Conservation (phyloP, 2,888 invertebrate genomes). For the Cantharis rufa region DNA sequence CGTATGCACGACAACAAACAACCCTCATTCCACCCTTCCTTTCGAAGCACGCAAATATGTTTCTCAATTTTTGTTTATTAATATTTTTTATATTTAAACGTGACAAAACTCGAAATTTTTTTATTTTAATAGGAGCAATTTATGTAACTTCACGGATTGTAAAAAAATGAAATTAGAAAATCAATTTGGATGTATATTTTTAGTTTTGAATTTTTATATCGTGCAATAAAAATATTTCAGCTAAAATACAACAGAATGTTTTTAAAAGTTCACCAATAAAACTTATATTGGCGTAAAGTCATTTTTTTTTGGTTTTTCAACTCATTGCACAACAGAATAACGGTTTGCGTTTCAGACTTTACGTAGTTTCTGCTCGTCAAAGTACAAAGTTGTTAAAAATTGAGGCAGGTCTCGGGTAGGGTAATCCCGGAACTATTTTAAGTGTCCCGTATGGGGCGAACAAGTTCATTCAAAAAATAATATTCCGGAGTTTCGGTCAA, state of each 20-base stretch:
- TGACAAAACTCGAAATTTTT: background rate
- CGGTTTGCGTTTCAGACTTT: background rate
- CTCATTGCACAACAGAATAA: background rate
- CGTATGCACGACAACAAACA: background rate
- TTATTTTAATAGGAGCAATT: background rate
- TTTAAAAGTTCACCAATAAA: background rate
- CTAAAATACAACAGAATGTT: background rate
- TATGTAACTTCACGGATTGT: background rate
- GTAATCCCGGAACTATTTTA: background rate
- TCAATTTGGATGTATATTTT: background rate
- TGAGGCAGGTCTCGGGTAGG: background rate
- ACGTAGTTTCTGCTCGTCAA: background rate
- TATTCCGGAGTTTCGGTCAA: background rate
- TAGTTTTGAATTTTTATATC: background rate
- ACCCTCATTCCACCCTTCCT: background rate
- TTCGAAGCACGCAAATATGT: background rate
- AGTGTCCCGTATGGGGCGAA: background rate
- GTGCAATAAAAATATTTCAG: background rate
- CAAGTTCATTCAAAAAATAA: background rate
- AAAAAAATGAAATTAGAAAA: background rate
- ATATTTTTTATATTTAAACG: background rate
- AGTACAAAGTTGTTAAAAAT: background rate
- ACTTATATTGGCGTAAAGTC: slow-evolving; percentile 1
- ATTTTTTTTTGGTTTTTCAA: background rate
- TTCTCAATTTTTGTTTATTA: background rate